These are phyloP conservation scores for Platycercus adscitus DNA, from an alignment of 2,113 vertebrate genomes.

Conservation along the genomic window DNA sequence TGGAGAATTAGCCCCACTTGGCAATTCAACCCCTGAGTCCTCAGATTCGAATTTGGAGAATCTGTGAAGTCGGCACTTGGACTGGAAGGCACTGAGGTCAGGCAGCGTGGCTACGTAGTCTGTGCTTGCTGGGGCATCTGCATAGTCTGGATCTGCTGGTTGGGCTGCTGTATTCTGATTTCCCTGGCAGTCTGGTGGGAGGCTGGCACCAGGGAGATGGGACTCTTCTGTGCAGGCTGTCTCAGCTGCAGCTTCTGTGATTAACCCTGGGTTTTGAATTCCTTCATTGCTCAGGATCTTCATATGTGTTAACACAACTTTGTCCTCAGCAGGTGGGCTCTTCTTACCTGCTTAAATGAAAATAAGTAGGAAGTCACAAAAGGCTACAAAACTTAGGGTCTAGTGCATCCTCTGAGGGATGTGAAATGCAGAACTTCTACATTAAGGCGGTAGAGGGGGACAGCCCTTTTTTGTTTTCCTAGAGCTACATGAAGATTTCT, in stretches of 20 bases:
- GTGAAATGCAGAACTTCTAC: not conserved
- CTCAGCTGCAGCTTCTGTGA: constrained; percentile 31
- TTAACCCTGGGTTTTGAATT: constrained; percentile 67
- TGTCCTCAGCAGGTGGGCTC: constrained; percentile 72
- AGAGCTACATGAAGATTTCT: not conserved
- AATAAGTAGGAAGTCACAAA: not conserved
- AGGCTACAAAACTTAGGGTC: not conserved
- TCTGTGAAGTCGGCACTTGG: constrained; percentile 64
- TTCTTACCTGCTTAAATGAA: constrained; percentile 77
- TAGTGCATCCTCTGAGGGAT: not conserved
- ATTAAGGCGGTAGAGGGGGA: not conserved
- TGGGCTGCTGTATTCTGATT: rapidly evolving
- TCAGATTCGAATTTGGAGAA: constrained; percentile 88
- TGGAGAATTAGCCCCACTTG: constrained; percentile 84
- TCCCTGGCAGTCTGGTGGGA: not conserved
- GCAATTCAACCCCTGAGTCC: constrained; percentile 87
- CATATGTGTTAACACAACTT: constrained; percentile 87
- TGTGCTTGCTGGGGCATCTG: not conserved
- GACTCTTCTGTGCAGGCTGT: not conserved
- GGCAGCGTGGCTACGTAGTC: constrained; percentile 72
- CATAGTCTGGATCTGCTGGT: not conserved
- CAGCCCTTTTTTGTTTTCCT: not conserved
- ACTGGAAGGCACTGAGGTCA: not conserved
- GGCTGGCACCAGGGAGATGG: not conserved
- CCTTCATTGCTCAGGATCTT: constrained; percentile 78